These are phyloP conservation scores for Drosophila mercatorum DNA, from an alignment of 2,888 invertebrate species.

Conservation along the genomic window DNA sequence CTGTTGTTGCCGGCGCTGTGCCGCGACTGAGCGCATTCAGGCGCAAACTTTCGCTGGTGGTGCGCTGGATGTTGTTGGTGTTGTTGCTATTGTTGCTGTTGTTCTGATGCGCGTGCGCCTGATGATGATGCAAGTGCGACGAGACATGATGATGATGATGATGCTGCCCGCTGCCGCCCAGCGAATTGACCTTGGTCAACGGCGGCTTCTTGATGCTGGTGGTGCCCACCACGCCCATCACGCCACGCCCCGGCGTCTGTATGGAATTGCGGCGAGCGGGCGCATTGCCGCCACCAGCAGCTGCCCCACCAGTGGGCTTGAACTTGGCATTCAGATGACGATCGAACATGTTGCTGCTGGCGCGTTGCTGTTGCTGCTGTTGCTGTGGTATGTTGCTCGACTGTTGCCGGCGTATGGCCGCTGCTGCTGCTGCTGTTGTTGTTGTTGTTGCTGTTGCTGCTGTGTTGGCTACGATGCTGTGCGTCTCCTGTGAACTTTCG, in stretches of 20 bases:
- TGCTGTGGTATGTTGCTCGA: conserved; percentile 29
- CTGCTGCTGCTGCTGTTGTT: conserved; percentile 23
- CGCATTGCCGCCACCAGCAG: conserved; percentile 40
- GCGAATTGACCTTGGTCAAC: conserved; percentile 76
- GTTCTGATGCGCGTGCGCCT: conserved; percentile 41
- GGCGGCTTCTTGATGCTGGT: conserved; percentile 77
- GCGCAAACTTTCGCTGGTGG: conserved; percentile 90
- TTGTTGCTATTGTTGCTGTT: conserved; percentile 45
- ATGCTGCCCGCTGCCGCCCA: conserved; percentile 63
- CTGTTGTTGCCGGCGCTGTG: conserved; percentile 20
- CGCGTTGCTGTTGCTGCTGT: conserved; percentile 39
- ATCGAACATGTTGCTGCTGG: conserved; percentile 76
- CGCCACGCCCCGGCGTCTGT: conserved; percentile 69
- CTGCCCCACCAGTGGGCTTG: conserved; percentile 64
- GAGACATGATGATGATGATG: conserved; percentile 63
- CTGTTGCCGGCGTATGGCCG: conserved; percentile 43
- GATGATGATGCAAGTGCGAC: conserved; percentile 56
- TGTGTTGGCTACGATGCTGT: conserved; percentile 51
- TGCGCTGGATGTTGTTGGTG: conserved; percentile 87
- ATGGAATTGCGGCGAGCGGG: conserved; percentile 78
- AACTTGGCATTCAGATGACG: conserved; percentile 78
- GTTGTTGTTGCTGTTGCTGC: conserved; percentile 25
- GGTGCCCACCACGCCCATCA: conserved; percentile 57
- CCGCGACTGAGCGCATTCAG: conserved; percentile 81
- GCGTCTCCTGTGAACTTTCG: conserved; percentile 78